Conservation (phyloP, 2,888 invertebrate genomes). For the Pseudanteris insignis region DNA sequence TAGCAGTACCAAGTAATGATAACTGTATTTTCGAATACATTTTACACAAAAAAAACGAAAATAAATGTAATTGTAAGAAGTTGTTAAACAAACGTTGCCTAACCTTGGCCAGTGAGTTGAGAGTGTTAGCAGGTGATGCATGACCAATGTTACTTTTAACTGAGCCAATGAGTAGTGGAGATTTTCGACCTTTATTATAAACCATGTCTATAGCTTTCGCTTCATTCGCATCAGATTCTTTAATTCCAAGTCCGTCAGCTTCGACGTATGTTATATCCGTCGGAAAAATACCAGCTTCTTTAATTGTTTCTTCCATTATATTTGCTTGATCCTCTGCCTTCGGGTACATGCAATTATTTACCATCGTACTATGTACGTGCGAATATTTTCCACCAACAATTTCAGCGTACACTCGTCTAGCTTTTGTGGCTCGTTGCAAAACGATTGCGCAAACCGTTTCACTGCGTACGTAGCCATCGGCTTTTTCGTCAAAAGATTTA, state of each 20-base stretch:
- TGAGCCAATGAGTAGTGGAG: conserved; percentile 47
- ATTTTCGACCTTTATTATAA: conserved; percentile 36
- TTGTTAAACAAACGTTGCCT: too few species aligned
- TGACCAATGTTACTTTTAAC: conserved; percentile 47
- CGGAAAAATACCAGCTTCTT: conserved; percentile 38
- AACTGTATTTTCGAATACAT: too few species aligned
- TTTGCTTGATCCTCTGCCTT: conserved; percentile 21
- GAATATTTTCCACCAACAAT: conserved; percentile 66
- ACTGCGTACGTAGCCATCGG: conserved; percentile 36
- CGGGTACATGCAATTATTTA: conserved; percentile 15
- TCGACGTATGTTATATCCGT: conserved; percentile 46
- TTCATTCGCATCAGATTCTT: conserved; percentile 61
- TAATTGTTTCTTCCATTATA: conserved; percentile 34
- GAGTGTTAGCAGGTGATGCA: conserved; percentile 8
- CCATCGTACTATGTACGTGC: conserved; percentile 64
- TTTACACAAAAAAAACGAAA: too few species aligned
- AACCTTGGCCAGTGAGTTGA: conserved; percentile 22
- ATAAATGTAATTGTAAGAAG: too few species aligned
- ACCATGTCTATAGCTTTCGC: conserved; percentile 45
- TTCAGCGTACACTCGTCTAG: conserved; percentile 45
- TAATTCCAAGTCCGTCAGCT: conserved; percentile 71
- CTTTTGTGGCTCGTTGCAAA: conserved; percentile 39
- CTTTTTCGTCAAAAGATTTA: conserved; percentile 41
- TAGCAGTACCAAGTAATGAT: too few species aligned
- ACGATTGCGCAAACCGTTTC: conserved; percentile 33